Evolutionary conservation across 2,797 vertebrate species (phyloP), one percentile per base, ranked within the genome.

Genomic region (Manis crassicaudata): DNA sequence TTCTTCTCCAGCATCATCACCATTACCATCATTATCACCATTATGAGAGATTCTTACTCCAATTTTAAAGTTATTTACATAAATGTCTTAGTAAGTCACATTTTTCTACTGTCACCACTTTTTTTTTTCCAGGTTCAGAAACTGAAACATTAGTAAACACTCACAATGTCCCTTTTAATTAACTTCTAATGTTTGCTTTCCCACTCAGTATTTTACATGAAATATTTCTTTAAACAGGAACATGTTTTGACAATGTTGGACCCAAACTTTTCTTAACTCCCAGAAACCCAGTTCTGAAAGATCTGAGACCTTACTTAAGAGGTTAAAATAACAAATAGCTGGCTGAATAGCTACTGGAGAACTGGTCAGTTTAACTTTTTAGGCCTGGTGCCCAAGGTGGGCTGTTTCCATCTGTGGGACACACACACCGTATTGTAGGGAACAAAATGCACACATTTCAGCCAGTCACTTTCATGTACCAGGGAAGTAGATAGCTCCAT

Each of bases 131-230:
- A 37, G 17, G 58, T 85, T 83, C 68, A 62, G 54, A 50, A 93
- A 92, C 54, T 46, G 5, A 88, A 94, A 93, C 52, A 50, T 50
- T 27, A 9, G 14, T 58, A 85, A 88, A 95, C 14, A 60, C 65
- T 77, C 37, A 63, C 18, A 40, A 6, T 40, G 25, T 76, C 90
- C 37, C 50, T 92, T 94, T 95, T 88, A 89, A 93, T 91, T 83
- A 88, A 94, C 63, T 94, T 93, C 40, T 93, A 82, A 73, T 54
- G 7, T 93, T 97, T 95, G 65, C 56, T 92, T 95, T 84, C 43
- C 40, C 35, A 83, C 46, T 79, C 63, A 40, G 27, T 46, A 46
- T 96, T 94, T 92, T 50, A 90, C 93, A 84, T 54, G 32, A 67
- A 92, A 73, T 92, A 2, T 52, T 81, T 93, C 73, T 87, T 72